These are phyloP conservation scores for Notarius lentiginosus DNA, from an alignment of 2,113 vertebrate species.

Conservation along the genomic window DNA sequence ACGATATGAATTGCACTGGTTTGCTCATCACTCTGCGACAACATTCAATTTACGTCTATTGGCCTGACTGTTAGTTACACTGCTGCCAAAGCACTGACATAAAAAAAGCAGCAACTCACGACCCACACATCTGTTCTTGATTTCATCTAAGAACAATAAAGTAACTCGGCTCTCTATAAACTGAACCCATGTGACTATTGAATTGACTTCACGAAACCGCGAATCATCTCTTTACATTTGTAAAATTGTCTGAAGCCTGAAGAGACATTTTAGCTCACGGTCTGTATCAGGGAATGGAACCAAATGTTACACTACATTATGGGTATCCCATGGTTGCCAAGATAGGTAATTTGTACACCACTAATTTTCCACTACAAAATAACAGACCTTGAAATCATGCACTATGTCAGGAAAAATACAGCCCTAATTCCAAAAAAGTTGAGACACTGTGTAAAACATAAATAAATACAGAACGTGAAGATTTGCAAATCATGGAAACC, in stretches of 20 bases:
- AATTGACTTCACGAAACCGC: neutral
- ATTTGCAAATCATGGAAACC: too few species aligned
- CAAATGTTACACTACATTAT: neutral
- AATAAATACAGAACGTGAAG: neutral
- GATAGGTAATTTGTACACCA: slow-evolving; percentile 8
- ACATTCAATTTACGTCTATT: neutral
- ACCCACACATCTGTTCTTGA: neutral
- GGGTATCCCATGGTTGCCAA: neutral
- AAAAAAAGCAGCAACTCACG: neutral
- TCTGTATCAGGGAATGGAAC: neutral
- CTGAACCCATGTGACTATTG: neutral
- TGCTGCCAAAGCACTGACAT: neutral
- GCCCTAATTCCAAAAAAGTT: too few species aligned
- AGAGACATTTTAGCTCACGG: neutral
- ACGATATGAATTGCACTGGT: neutral
- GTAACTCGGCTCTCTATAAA: neutral
- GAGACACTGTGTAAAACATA: too few species aligned
- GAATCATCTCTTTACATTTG: neutral
- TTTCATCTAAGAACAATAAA: neutral
- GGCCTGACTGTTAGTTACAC: neutral
- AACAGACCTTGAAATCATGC: neutral
- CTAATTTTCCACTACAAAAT: neutral
- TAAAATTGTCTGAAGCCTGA: neutral
- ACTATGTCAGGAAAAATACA: neutral
- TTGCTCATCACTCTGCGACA: neutral